Evolutionary conservation across 2,888 invertebrate species (phyloP).

Genomic region (Dromius quadrimaculatus): DNA sequence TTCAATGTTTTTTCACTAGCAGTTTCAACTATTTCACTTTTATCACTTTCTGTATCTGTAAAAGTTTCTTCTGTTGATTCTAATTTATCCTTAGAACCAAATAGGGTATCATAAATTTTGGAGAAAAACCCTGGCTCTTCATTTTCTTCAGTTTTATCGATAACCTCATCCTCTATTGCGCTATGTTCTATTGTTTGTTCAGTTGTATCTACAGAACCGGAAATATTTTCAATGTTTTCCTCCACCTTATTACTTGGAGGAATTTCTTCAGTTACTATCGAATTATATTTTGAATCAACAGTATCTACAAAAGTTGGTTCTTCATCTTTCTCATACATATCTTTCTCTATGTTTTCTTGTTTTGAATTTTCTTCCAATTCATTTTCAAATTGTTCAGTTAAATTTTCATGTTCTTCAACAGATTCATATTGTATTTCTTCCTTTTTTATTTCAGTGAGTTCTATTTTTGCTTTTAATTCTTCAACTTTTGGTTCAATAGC

Average conservation of each 20-base stretch:
- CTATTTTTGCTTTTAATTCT: background rate
- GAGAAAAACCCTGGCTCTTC: conserved; percentile 47
- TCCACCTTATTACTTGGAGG: background rate
- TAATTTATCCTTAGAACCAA: conserved; percentile 24
- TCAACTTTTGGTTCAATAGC: conserved; percentile 10
- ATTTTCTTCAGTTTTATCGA: background rate
- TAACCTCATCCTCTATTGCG: background rate
- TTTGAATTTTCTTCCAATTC: background rate
- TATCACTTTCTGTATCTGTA: conserved; percentile 15
- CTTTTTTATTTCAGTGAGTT: background rate
- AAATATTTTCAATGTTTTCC: conserved; percentile 16
- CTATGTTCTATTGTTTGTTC: background rate
- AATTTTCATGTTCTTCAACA: background rate
- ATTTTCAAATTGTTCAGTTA: background rate
- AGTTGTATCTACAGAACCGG: background rate
- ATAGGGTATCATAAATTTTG: conserved; percentile 31
- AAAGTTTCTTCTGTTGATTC: background rate
- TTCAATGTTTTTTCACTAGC: conserved; percentile 26
- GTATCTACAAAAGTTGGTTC: conserved; percentile 12
- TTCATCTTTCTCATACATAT: background rate
- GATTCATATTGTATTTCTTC: background rate
- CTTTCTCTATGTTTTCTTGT: background rate
- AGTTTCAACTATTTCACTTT: background rate
- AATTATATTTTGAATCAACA: background rate
- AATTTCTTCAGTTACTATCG: conserved; percentile 6